Conservation (phyloP, 1,140 invertebrate genomes). For the Hycleus cichorii region DNA sequence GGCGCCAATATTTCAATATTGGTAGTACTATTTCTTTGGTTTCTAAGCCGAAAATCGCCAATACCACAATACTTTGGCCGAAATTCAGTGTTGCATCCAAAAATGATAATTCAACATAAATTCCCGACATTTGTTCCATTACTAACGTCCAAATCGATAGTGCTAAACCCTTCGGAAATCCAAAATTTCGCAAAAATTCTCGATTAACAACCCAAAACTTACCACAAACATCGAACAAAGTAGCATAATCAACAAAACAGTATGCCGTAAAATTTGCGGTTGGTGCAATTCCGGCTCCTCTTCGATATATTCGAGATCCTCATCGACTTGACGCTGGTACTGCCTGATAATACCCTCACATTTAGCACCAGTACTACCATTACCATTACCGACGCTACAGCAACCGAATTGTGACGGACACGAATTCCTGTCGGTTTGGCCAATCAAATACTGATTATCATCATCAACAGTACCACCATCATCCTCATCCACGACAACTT, state of each 20-base stretch:
- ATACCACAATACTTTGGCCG: constrained; percentile 78
- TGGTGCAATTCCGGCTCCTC: constrained; percentile 50
- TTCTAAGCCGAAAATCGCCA: constrained; percentile 80
- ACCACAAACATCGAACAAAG: constrained; percentile 84
- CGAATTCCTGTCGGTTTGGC: constrained; percentile 11
- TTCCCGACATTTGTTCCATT: constrained; percentile 75
- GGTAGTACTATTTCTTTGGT: constrained; percentile 64
- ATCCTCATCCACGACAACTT: background rate
- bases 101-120: constrained; percentile 87
- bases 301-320: constrained; percentile 46
- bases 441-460: background rate
- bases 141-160: constrained; percentile 81
- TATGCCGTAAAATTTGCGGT: constrained; percentile 71
- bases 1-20: constrained; percentile 51
- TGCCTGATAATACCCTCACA: constrained; percentile 46
- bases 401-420: constrained; percentile 46
- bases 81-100: constrained; percentile 82
- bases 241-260: constrained; percentile 74
- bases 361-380: constrained; percentile 41
- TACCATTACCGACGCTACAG: constrained; percentile 7
- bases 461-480: background rate
- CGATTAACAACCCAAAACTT: constrained; percentile 36
- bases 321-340: constrained; percentile 46
- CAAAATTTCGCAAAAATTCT: background rate
- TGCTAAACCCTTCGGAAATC: constrained; percentile 61